These are phyloP conservation scores for Rhadina sibilatrix DNA, from an alignment of 2,113 vertebrate species.

Conservation along the genomic window DNA sequence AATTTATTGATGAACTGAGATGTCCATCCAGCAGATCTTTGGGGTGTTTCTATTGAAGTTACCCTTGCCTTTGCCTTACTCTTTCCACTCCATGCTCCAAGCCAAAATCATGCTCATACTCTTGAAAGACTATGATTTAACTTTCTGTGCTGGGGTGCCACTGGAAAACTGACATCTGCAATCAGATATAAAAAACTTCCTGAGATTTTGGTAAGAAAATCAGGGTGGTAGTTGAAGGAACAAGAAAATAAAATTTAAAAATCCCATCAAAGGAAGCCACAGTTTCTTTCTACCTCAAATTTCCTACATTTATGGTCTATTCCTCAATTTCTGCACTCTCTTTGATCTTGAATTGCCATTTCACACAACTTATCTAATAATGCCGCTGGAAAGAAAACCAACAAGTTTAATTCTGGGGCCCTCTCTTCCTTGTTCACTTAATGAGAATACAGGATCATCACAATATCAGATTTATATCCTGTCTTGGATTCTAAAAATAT, in stretches of 20 bases:
- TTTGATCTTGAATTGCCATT: conserved; percentile 1
- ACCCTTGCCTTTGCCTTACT: not conserved
- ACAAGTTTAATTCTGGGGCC: not conserved
- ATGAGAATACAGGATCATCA: not conserved
- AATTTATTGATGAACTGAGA: not conserved
- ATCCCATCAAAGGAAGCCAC: not conserved
- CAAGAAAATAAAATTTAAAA: not conserved
- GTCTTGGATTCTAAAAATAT: not conserved
- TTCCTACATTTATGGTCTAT: not conserved
- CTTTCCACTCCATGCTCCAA: not conserved
- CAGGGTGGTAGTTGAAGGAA: not conserved
- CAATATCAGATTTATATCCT: conserved; percentile 20
- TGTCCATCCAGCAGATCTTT: not conserved
- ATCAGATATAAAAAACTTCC: not conserved
- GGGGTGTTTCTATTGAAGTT: not conserved
- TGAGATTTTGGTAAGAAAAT: not conserved
- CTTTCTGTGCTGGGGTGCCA: not conserved
- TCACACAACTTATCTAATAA: not conserved
- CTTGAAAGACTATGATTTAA: not conserved
- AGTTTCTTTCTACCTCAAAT: not conserved
- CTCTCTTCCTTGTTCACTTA: not conserved
- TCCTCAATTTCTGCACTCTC: not conserved
- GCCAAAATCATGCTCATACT: not conserved
- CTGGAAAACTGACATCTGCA: not conserved
- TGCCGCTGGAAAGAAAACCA: not conserved